Evolutionary conservation across 2,888 invertebrate genomes (phyloP).

Genomic region (Drosophila anomalipes): DNA sequence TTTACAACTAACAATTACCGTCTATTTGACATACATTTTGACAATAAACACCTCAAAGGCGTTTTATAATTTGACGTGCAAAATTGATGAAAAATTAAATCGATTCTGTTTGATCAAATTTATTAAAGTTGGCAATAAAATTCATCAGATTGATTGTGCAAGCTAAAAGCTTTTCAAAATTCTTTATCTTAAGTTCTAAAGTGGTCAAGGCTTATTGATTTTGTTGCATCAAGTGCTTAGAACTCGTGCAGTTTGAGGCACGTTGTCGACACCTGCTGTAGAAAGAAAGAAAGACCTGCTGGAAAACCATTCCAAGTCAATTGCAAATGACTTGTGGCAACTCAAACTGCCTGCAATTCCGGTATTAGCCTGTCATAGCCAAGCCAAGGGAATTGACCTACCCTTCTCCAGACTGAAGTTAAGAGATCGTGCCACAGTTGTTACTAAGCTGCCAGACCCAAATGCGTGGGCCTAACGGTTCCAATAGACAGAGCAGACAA

Average conservation of each 20-base stretch:
- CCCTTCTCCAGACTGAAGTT: conserved; percentile 39
- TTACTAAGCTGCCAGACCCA: conserved; percentile 26
- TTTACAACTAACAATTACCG: background rate
- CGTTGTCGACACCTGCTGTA: conserved; percentile 32
- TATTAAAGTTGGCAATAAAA: background rate
- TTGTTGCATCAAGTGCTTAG: background rate
- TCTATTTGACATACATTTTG: background rate
- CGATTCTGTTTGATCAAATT: background rate
- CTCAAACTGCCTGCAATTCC: conserved; percentile 9
- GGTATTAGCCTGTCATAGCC: conserved; percentile 14
- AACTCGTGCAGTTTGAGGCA: background rate
- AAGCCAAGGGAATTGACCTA: conserved; percentile 38
- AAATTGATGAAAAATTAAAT: background rate
- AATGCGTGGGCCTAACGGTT: conserved; percentile 55
- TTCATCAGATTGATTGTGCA: background rate
- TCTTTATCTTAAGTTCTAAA: background rate
- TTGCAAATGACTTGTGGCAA: conserved; percentile 35
- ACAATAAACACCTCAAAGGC: background rate
- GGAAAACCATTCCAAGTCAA: conserved; percentile 13
- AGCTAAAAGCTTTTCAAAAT: background rate
- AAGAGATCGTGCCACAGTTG: conserved; percentile 63
- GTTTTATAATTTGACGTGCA: background rate
- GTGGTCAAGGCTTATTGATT: background rate
- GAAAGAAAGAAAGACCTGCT: conserved; percentile 10
- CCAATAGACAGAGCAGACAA: conserved; percentile 10